Evolutionary conservation across 2,113 vertebrate genomes (phyloP).

Genomic region (Leiothrix lutea): DNA sequence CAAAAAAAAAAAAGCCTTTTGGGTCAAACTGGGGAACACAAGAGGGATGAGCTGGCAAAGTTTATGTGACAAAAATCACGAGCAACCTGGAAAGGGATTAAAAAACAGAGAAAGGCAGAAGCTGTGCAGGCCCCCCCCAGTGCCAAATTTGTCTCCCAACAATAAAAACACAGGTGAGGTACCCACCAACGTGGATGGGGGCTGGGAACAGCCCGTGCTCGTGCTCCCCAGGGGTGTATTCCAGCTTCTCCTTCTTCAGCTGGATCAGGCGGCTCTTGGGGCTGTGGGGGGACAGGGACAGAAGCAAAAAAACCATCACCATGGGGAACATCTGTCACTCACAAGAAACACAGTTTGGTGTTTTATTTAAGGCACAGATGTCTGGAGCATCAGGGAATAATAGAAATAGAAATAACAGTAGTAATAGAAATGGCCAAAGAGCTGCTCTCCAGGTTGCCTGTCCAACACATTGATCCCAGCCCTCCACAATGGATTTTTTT

Average conservation of each 20-base stretch:
- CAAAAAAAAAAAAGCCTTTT: not conserved
- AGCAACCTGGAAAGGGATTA: not conserved
- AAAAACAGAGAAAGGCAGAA: not conserved
- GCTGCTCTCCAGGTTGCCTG: not conserved
- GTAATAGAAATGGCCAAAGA: not conserved
- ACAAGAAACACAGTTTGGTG: not conserved
- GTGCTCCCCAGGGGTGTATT: slow-evolving; percentile 86
- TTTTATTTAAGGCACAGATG: not conserved
- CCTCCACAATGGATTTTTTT: not conserved
- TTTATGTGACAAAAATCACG: accelerated
- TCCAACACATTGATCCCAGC: not conserved
- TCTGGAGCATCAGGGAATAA: not conserved
- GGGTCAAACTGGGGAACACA: not conserved
- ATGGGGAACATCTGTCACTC: not conserved
- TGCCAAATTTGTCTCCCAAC: not conserved
- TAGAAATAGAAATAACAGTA: no score
- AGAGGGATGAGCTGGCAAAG: not conserved
- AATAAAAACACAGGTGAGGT: not conserved
- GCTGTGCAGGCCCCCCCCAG: not conserved
- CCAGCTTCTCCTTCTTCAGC: slow-evolving; percentile 83
- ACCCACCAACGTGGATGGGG: slow-evolving; percentile 95
- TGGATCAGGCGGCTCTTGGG: slow-evolving; percentile 85
- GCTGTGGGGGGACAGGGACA: slow-evolving; percentile 55
- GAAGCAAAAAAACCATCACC: not conserved
- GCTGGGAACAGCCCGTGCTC: slow-evolving; percentile 92